These are phyloP conservation scores for Syngnathus rostellatus DNA, from an alignment of 2,797 vertebrate species.

Conservation along the genomic window DNA sequence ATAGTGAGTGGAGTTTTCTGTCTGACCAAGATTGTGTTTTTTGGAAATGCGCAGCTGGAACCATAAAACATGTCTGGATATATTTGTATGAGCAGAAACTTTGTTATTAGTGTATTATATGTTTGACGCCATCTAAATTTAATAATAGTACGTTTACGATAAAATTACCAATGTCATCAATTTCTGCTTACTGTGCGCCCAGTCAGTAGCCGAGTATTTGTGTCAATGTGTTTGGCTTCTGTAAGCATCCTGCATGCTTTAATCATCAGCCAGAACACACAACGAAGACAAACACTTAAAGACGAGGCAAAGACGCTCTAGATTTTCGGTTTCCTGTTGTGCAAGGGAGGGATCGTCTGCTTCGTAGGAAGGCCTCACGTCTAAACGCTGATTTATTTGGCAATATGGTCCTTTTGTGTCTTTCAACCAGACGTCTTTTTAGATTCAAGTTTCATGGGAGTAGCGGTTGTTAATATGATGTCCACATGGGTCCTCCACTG, in stretches of 20 bases:
- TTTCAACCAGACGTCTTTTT: background rate
- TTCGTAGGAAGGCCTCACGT: background rate
- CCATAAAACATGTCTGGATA: background rate
- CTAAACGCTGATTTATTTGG: background rate
- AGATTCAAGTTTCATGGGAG: background rate
- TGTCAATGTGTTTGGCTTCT: conserved; percentile 10
- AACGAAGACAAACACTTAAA: conserved; percentile 2
- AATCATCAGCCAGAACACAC: background rate
- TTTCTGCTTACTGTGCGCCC: background rate
- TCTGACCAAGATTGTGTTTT: background rate
- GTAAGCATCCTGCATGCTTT: conserved; percentile 15
- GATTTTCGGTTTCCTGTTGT: conserved; percentile 18
- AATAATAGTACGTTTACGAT: too few relatives aligned
- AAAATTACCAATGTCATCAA: background rate
- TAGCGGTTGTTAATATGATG: conserved; percentile 7
- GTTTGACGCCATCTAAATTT: background rate
- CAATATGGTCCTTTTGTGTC: conserved; percentile 1
- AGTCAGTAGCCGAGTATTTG: background rate
- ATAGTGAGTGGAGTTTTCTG: background rate
- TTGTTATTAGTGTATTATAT: too few relatives aligned
- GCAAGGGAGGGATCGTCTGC: conserved; percentile 5
- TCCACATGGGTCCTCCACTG: conserved; percentile 7
- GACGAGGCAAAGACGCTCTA: conserved; percentile 4
- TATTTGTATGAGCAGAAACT: background rate
- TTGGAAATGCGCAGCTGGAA: background rate